A percentile compares a stretch with the other conserved stretches of the same genome.
Evolutionary conservation across 1,140 invertebrate species (phyloP).

Genomic region (Leptinotarsa texana): DNA sequence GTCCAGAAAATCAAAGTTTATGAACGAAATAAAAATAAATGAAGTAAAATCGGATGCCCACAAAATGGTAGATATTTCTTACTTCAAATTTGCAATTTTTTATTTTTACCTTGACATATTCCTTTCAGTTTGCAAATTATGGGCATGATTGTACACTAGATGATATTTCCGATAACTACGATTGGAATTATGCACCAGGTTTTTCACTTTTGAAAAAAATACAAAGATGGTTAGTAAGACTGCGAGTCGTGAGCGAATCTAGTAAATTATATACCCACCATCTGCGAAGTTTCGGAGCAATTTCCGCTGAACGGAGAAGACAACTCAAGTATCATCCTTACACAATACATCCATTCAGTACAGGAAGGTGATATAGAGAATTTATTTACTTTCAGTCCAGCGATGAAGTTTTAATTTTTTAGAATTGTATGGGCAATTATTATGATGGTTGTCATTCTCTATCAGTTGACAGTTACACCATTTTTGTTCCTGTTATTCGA

Average conservation of each 20-base stretch:
- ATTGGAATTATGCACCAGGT: conserved; percentile 34
- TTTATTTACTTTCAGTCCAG: conserved; percentile 21
- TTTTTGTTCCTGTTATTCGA: conserved; percentile 40
- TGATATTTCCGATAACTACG: conserved; percentile 38
- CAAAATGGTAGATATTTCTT: conserved; percentile 7
- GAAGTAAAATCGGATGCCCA: neutral
- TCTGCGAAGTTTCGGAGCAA: conserved; percentile 47
- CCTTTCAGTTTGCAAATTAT: conserved; percentile 41
- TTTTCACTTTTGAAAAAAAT: conserved; percentile 30
- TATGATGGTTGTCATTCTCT: conserved; percentile 36
- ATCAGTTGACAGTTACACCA: conserved; percentile 39
- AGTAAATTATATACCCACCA: conserved; percentile 46
- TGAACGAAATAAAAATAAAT: neutral
- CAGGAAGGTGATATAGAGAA: conserved; percentile 35
- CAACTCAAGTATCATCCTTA: conserved; percentile 41
- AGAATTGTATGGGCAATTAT: conserved; percentile 45
- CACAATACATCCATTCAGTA: conserved; percentile 48
- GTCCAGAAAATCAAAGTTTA: conserved; percentile 11
- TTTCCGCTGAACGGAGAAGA: conserved; percentile 44
- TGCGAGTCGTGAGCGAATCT: conserved; percentile 43
- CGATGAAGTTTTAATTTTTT: no score
- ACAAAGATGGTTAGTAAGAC: conserved; percentile 30
- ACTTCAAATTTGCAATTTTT: conserved; percentile 22
- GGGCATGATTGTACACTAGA: conserved; percentile 45
- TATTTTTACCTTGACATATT: neutral